Evolutionary conservation across 2,113 vertebrate species (phyloP).

Genomic region (Ptilonorhynchus violaceus): DNA sequence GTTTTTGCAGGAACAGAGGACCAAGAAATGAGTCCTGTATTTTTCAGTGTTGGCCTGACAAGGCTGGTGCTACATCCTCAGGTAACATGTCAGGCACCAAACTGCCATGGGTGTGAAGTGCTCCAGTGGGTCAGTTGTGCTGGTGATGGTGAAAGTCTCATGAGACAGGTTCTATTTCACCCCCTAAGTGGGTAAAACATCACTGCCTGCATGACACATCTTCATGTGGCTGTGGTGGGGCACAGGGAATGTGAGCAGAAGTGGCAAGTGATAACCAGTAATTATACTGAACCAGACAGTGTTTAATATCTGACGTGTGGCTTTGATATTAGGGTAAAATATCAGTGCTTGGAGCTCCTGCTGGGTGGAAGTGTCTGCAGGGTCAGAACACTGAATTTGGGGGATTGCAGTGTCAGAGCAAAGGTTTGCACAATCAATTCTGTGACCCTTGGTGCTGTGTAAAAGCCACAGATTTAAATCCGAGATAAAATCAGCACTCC

Average conservation of each 20-base stretch:
- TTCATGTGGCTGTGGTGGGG: not conserved
- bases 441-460: not conserved
- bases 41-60: not conserved
- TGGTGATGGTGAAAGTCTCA: not conserved
- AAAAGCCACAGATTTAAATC: not conserved
- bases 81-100: not conserved
- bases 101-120: not conserved
- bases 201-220: not conserved
- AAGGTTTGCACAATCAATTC: not conserved
- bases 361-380: not conserved
- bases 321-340: not conserved
- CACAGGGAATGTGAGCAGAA: not conserved
- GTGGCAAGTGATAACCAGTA: not conserved
- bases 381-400: not conserved
- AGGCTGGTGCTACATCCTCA: not conserved
- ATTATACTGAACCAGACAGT: not conserved
- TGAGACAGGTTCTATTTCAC: not conserved
- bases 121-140: not conserved
- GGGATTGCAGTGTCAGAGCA: not conserved
- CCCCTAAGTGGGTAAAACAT: not conserved
- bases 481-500: not conserved
- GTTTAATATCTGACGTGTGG: not conserved
- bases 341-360: not conserved
- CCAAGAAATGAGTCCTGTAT: not conserved
- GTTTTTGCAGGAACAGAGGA: not conserved